Base-by-base conservation (phyloP, 2,888 invertebrate genomes). In the Timandra comae region DNA sequence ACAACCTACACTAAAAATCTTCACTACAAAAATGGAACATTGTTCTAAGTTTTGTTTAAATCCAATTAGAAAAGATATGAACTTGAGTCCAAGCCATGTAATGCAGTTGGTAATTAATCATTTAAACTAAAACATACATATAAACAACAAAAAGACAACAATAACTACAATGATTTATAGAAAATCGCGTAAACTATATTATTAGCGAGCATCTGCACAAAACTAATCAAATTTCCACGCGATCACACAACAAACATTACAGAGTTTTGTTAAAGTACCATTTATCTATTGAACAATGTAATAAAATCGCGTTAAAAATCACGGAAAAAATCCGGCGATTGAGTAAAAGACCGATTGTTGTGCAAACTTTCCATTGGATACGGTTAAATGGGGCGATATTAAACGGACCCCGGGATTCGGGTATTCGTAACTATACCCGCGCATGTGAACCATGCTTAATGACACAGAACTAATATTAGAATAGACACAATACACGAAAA, bases 181-280 rank as follows among this genome's bases (percentile, higher is more conserved):
- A 54, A n/a, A 64, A 62, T 63, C 52, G 56, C 43, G 60, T 66
- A 65, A 66, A 71, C 49, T 58, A 46, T 33, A 49, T 58, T 59
- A 73, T 71, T 69, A 66, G 45, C 46, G 41, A 49, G 63, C 76
- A 79, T 80, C 71, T 79, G 79, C 69, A 66, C 63, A 76, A 74
- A 76, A 71, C 78, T 73, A 78, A 81, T 81, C 68, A 68, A 81
- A 80, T 81, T 82, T 84, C 77, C 78, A 81, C 81, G 67, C 79
- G 66, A 70, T 56, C 68, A 63, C 56, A 63, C 70, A 67, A 58
- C 54, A 47, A 56, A 52, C 46, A 67, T 57, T 16, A 24, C 11
- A 62, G 60, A 61, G 57, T 56, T 47, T 35, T 36, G 55, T 52
- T 56, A 56, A 63, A 51, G 63, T 58, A 63, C 67, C 66, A 70